phyloP scores from a whole-genome alignment of 2,113 vertebrate genomes.

The Saccopteryx leptura region DNA sequence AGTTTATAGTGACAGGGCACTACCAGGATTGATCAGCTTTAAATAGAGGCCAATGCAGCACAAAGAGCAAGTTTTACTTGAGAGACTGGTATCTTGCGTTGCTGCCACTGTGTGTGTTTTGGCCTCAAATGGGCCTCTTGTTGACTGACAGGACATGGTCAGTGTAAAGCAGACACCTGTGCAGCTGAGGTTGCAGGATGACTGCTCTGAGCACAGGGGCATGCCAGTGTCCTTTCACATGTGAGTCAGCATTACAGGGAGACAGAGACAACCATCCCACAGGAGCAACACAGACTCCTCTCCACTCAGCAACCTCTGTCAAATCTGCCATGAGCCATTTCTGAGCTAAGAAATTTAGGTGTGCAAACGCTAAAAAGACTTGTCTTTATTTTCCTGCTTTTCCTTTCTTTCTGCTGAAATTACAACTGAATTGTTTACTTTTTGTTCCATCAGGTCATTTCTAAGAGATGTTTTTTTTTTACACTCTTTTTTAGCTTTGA shows the following conservation, averaged over 20 bases:
- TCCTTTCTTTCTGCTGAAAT: background rate
- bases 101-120: conserved; percentile 55
- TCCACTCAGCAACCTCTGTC: conserved; percentile 84
- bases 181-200: conserved; percentile 58
- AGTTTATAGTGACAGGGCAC: conserved; percentile 67
- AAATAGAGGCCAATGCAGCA: conserved; percentile 56
- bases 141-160: background rate
- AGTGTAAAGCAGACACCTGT: conserved; percentile 37
- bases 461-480: background rate
- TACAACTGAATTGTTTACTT: background rate
- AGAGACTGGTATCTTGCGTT: conserved; percentile 44
- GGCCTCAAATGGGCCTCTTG: background rate
- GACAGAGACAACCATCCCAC: conserved; percentile 33
- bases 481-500: background rate
- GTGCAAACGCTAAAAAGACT: conserved; percentile 36
- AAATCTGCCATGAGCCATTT: conserved; percentile 62
- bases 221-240: conserved; percentile 71
- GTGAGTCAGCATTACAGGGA: conserved; percentile 85
- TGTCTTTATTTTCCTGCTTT: background rate
- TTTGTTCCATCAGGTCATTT: background rate
- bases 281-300: background rate
- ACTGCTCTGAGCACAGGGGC: conserved; percentile 50
- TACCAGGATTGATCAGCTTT: conserved; percentile 76
- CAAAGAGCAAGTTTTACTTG: conserved; percentile 73
- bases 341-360: conserved; percentile 79